A percentile compares a stretch with the other conserved stretches of the same genome.
These are phyloP conservation scores for Lysandra coridon DNA, from an alignment of 2,888 invertebrate species.

Conservation along the genomic window DNA sequence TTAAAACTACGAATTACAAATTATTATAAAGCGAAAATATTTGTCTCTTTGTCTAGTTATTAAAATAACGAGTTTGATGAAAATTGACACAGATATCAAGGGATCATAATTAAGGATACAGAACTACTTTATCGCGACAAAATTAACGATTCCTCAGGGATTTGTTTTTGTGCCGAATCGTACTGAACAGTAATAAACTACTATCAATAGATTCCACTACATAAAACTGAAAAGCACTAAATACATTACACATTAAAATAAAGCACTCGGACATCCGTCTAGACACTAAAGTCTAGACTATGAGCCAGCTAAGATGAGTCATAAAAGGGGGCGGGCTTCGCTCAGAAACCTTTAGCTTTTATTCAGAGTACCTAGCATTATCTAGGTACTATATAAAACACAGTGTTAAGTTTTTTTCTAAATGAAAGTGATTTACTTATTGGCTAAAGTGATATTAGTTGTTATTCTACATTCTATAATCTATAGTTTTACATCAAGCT, in stretches of 20 bases:
- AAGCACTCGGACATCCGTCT: not conserved
- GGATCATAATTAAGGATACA: not conserved
- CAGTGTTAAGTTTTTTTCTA: too few relatives aligned
- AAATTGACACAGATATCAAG: not conserved
- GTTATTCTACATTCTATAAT: too few relatives aligned
- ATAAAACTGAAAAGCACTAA: not conserved
- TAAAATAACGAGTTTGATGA: not conserved
- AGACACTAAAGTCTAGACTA: slow-evolving; percentile 12
- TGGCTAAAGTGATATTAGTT: too few relatives aligned
- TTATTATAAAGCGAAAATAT: not conserved
- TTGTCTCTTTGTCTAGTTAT: not conserved
- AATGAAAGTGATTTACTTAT: too few relatives aligned
- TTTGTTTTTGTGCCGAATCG: not conserved
- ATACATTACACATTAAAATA: not conserved
- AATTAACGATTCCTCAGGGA: not conserved
- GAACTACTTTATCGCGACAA: not conserved
- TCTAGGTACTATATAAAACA: not conserved
- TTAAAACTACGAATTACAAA: too few relatives aligned
- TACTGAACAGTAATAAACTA: not conserved
- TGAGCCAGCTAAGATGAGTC: not conserved
- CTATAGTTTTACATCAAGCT: too few relatives aligned
- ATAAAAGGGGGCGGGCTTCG: not conserved
- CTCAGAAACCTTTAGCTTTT: not conserved
- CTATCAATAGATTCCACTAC: not conserved
- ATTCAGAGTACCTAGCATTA: not conserved